Conservation (phyloP, 2,113 vertebrate species). For the Australoheros scitulus region DNA sequence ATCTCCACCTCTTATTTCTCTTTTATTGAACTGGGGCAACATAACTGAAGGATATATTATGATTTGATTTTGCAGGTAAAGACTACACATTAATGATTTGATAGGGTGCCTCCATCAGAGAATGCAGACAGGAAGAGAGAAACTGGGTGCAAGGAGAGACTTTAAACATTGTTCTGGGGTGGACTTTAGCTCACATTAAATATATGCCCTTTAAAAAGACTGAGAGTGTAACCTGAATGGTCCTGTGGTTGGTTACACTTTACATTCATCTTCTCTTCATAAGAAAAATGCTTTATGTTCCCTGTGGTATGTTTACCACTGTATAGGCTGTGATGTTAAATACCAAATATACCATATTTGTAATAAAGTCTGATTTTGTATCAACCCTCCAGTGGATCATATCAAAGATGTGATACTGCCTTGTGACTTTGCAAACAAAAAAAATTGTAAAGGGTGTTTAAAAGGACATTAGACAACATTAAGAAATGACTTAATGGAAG, state of each 20-base stretch:
- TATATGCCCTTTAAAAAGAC: constrained; percentile 29
- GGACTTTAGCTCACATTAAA: not conserved
- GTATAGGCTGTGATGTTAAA: not conserved
- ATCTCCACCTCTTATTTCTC: not conserved
- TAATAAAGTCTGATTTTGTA: constrained; percentile 30
- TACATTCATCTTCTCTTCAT: constrained; percentile 49
- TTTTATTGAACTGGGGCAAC: constrained; percentile 38
- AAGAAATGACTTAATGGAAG: constrained; percentile 40
- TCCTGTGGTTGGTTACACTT: constrained; percentile 16
- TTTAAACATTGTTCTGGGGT: not conserved
- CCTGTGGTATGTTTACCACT: constrained; percentile 19
- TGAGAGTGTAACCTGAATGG: constrained; percentile 15
- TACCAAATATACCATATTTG: constrained; percentile 4
- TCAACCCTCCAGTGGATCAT: constrained; percentile 27
- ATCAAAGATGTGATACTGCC: constrained; percentile 6
- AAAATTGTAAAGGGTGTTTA: constrained; percentile 41
- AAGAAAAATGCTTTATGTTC: constrained; percentile 15
- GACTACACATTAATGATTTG: not conserved
- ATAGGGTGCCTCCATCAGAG: not conserved
- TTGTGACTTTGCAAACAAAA: constrained; percentile 36
- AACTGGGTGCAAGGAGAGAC: not conserved
- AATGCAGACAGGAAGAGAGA: not conserved
- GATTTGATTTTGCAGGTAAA: constrained; percentile 43
- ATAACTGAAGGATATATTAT: constrained; percentile 30
- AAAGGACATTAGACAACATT: constrained; percentile 50